These are phyloP conservation scores for Eurosta solidaginis DNA, from an alignment of 1,140 invertebrate species.

Conservation along the genomic window DNA sequence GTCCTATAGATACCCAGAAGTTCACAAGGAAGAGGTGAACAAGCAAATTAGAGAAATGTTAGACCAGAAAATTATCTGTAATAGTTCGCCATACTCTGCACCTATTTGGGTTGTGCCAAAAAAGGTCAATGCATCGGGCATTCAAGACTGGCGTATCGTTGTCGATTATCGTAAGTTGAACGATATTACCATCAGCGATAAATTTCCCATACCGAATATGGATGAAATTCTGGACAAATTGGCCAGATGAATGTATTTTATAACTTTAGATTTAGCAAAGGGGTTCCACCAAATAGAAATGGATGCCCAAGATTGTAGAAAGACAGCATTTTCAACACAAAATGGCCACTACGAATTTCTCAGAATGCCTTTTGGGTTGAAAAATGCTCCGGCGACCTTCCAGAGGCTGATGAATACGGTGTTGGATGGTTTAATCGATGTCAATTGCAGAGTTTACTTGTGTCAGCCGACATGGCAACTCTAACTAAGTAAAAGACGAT, in stretches of 20 bases:
- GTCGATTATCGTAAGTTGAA: conserved; percentile 58
- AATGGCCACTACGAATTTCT: conserved; percentile 56
- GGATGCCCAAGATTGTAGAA: conserved; percentile 48
- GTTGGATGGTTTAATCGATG: conserved; percentile 47
- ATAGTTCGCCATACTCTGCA: conserved; percentile 29
- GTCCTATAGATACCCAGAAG: conserved; percentile 30
- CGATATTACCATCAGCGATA: too few species aligned
- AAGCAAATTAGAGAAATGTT: conserved; percentile 35
- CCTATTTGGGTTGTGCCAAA: conserved; percentile 39
- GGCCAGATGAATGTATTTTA: conserved; percentile 54
- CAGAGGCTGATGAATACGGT: conserved; percentile 58
- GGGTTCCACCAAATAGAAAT: conserved; percentile 64
- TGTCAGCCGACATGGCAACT: too few species aligned
- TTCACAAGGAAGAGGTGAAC: conserved; percentile 30
- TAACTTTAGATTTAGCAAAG: conserved; percentile 59
- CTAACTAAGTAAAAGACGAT: too few species aligned
- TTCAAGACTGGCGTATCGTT: conserved; percentile 51
- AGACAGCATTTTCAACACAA: conserved; percentile 61
- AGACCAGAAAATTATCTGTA: conserved; percentile 30
- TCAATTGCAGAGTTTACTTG: conserved; percentile 55
- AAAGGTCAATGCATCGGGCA: conserved; percentile 40
- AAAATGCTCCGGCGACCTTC: too few species aligned
- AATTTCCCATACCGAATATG: conserved; percentile 63
- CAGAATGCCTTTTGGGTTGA: conserved; percentile 61
- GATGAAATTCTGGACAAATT: conserved; percentile 61